Percentiles rank a stretch among this genome's conserved stretches.
Conservation (phyloP, 2,797 vertebrate species). For the Gobionotothen gibberifrons region DNA sequence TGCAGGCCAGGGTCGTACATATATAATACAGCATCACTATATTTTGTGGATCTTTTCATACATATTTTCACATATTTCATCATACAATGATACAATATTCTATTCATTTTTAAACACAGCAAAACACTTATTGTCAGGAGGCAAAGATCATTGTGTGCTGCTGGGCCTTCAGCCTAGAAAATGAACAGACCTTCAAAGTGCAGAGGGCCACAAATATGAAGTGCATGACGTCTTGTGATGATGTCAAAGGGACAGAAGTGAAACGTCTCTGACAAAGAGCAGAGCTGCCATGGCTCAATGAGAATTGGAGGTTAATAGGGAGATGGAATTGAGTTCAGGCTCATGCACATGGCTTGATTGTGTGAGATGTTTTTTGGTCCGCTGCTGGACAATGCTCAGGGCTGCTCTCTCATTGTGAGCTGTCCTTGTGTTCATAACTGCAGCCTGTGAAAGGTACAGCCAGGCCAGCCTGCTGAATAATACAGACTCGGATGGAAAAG, state of each 20-base stretch:
- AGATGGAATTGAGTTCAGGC: conserved; percentile 58
- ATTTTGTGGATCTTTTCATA: conserved; percentile 17
- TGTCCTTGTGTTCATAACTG: conserved; percentile 47
- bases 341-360: conserved; percentile 46
- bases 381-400: conserved; percentile 62
- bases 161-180: conserved; percentile 55
- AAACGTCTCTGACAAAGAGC: conserved; percentile 75
- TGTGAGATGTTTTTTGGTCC: conserved; percentile 52
- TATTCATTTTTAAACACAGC: conserved; percentile 16
- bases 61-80: conserved; percentile 16
- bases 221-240: conserved; percentile 51
- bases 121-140: conserved; percentile 21
- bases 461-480: conserved; percentile 30
- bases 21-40: conserved; percentile 10
- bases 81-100: background rate
- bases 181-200: conserved; percentile 71
- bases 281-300: conserved; percentile 64
- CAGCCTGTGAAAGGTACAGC: conserved; percentile 47
- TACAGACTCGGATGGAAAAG: conserved; percentile 19
- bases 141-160: conserved; percentile 27
- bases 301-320: conserved; percentile 58
- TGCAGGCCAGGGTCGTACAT: background rate
- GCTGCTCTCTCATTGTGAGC: conserved; percentile 47
- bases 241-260: conserved; percentile 64
- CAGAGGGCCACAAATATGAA: conserved; percentile 49